These are phyloP conservation scores for Trachymyrmex cornetzi DNA, from an alignment of 1,140 invertebrate species.

Conservation along the genomic window DNA sequence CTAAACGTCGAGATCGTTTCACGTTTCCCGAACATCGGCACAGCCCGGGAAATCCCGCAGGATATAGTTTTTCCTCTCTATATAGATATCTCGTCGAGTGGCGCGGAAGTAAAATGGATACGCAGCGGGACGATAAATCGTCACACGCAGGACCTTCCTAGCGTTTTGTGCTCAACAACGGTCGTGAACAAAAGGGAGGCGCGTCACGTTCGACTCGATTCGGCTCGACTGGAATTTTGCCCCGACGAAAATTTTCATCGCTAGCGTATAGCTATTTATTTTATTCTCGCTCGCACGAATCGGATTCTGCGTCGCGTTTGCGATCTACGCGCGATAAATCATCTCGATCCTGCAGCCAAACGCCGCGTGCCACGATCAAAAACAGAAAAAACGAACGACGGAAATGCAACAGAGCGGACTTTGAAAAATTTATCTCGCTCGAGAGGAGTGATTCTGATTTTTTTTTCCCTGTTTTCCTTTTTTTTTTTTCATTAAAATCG, in stretches of 20 bases:
- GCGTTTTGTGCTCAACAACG: slow-evolving; percentile 67
- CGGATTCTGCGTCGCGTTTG: slow-evolving; percentile 45
- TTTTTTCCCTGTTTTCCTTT: background rate
- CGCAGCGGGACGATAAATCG: slow-evolving; percentile 71
- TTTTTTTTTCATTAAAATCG: slow-evolving; percentile 23
- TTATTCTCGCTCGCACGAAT: slow-evolving; percentile 53
- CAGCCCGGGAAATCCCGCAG: slow-evolving; percentile 34
- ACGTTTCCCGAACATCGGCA: slow-evolving; percentile 48
- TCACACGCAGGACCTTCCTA: slow-evolving; percentile 41
- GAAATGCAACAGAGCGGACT: slow-evolving; percentile 33
- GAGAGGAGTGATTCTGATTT: background rate
- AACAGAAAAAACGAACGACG: slow-evolving; percentile 31
- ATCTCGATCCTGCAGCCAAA: slow-evolving; percentile 55
- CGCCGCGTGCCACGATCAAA: slow-evolving; percentile 26
- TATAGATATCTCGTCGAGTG: slow-evolving; percentile 56
- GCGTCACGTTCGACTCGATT: slow-evolving; percentile 67
- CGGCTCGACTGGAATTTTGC: slow-evolving; percentile 58
- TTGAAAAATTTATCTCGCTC: slow-evolving; percentile 55
- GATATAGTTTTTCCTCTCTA: slow-evolving; percentile 53
- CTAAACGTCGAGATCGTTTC: slow-evolving; percentile 50
- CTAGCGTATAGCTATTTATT: slow-evolving; percentile 46
- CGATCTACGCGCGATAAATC: slow-evolving; percentile 65
- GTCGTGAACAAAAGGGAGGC: slow-evolving; percentile 57
- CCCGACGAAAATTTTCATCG: slow-evolving; percentile 68
- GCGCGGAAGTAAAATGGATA: slow-evolving; percentile 67